Conservation (phyloP, 2,888 invertebrate species). For the Idaea dimidiata region DNA sequence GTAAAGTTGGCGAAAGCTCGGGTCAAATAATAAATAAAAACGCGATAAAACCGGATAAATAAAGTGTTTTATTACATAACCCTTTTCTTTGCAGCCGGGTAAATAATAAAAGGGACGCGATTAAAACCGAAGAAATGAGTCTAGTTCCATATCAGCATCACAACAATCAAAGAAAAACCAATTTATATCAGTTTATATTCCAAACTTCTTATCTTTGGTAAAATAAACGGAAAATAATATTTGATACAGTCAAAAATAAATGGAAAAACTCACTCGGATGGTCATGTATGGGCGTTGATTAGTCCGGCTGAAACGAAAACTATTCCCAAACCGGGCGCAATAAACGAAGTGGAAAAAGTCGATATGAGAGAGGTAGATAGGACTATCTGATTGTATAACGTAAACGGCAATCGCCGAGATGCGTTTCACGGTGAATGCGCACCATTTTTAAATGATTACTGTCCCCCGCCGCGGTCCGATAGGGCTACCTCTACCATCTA, state of each 20-base stretch:
- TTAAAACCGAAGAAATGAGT: constrained; percentile 2
- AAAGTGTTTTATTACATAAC: too few species aligned
- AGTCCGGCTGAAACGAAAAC: constrained; percentile 74
- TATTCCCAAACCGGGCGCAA: constrained; percentile 71
- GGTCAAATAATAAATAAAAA: too few species aligned
- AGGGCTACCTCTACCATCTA: constrained; percentile 31
- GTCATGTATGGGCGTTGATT: constrained; percentile 72
- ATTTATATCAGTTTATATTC: constrained; percentile 19
- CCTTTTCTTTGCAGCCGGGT: too few species aligned
- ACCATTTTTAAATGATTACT: constrained; percentile 69
- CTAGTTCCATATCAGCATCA: too few species aligned
- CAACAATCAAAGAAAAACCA: background rate
- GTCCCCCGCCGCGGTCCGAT: constrained; percentile 29
- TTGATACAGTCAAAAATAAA: constrained; percentile 46
- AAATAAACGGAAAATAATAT: constrained; percentile 40
- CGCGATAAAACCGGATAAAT: too few species aligned
- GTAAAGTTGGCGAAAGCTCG: too few species aligned
- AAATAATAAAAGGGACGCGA: too few species aligned
- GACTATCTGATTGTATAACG: constrained; percentile 69
- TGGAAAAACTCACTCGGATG: constrained; percentile 49
- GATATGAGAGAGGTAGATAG: constrained; percentile 61
- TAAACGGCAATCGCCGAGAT: constrained; percentile 71
- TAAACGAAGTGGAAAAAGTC: constrained; percentile 78
- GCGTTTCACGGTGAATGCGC: constrained; percentile 69
- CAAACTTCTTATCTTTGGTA: constrained; percentile 34